phyloP scores from a whole-genome alignment of 2,888 invertebrate species.

The Philereme vetulata region DNA sequence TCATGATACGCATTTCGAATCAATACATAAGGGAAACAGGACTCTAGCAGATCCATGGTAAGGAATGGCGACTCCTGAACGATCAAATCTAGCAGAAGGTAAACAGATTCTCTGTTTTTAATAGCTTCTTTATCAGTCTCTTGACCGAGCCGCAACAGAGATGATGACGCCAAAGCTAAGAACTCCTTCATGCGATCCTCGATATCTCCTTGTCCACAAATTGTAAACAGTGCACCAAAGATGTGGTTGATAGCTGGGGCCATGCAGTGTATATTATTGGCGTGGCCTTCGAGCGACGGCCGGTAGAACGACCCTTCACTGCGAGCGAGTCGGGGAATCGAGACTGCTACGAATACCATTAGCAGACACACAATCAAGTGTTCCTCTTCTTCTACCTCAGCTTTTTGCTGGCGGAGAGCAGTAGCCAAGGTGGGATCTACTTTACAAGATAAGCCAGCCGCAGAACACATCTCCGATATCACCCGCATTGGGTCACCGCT shows the following conservation, averaged over 20 bases:
- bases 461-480: conserved; percentile 98
- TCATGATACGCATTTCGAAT: conserved; percentile 99
- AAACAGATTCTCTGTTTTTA: conserved; percentile 97
- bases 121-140: conserved; percentile 97
- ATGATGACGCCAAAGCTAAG: conserved; percentile 95
- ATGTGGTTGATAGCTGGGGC: conserved; percentile 97
- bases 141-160: conserved; percentile 95
- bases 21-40: conserved; percentile 99
- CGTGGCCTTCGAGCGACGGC: conserved; percentile 95
- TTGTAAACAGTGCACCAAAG: conserved; percentile 97
- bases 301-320: conserved; percentile 95
- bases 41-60: conserved; percentile 99
- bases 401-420: conserved; percentile 94
- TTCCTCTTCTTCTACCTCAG: conserved; percentile 95
- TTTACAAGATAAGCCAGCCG: conserved; percentile 96
- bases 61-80: conserved; percentile 99
- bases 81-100: conserved; percentile 97
- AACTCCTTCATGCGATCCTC: conserved; percentile 99
- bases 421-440: conserved; percentile 97
- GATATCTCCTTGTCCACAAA: conserved; percentile 97
- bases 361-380: conserved; percentile 96
- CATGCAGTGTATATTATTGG: conserved; percentile 99
- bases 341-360: conserved; percentile 99
- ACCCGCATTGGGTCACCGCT: conserved; percentile 95
- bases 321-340: conserved; percentile 96